phyloP scores from a whole-genome alignment of 2,888 invertebrate species.

The Scaptodrosophila latifasciaeformis region DNA sequence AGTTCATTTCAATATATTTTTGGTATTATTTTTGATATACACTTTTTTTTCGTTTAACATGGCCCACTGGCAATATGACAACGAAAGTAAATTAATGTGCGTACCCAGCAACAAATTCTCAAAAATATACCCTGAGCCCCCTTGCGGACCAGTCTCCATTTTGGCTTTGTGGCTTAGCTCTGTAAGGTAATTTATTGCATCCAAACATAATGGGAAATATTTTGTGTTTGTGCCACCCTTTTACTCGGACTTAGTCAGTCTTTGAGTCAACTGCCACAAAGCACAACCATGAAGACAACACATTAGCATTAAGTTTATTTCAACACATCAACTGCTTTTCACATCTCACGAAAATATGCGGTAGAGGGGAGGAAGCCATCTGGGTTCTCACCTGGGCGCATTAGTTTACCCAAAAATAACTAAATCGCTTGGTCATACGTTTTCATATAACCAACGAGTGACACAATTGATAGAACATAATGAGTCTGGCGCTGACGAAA shows the following conservation, averaged over 20 bases:
- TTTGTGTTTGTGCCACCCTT: slow-evolving; percentile 51
- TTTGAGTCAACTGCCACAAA: too few species aligned
- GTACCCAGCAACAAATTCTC: slow-evolving; percentile 25
- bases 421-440: slow-evolving; percentile 56
- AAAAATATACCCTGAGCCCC: neutral
- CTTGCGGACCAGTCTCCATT: neutral
- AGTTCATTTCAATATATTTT: too few species aligned
- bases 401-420: slow-evolving; percentile 57
- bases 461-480: neutral
- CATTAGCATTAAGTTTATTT: slow-evolving; percentile 69
- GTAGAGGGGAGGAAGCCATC: too few species aligned
- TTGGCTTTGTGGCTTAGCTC: slow-evolving; percentile 39
- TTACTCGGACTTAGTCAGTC: slow-evolving; percentile 34
- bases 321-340: slow-evolving; percentile 63
- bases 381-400: slow-evolving; percentile 25
- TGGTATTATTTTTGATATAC: too few species aligned
- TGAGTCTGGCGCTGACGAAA: neutral
- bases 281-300: slow-evolving; percentile 30
- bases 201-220: slow-evolving; percentile 70
- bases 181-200: slow-evolving; percentile 72
- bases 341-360: too few species aligned
- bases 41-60: slow-evolving; percentile 65
- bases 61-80: slow-evolving; percentile 70
- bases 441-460: slow-evolving; percentile 43
- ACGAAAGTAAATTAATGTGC: slow-evolving; percentile 70